Percentiles rank a stretch among this genome's conserved stretches.
Conservation (phyloP, 1,140 invertebrate species). For the Capitella teleta region DNA sequence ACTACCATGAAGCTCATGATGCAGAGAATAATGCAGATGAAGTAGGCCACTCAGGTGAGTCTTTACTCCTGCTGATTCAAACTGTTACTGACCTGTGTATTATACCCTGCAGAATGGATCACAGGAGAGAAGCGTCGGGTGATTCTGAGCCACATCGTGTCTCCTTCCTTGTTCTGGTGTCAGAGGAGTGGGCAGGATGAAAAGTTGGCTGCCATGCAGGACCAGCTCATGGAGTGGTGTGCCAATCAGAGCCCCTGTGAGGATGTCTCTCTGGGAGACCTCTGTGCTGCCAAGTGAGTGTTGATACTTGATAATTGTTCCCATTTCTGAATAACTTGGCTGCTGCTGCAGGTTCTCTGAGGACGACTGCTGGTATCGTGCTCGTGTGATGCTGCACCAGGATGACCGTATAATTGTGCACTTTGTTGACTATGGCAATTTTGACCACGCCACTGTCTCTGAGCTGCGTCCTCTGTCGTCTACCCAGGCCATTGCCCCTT, state of each 20-base stretch:
- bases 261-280: background rate
- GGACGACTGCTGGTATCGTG: constrained; percentile 1
- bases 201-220: background rate
- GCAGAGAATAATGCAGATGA: no score
- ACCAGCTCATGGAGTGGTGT: background rate
- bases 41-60: no score
- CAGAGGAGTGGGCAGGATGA: background rate
- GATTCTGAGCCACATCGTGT: no score
- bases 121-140: no score
- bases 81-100: no score
- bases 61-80: no score
- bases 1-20: background rate
- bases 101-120: no score
- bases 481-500: no score
- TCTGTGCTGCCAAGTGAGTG: background rate
- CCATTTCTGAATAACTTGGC: background rate
- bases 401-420: background rate
- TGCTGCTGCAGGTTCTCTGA: background rate
- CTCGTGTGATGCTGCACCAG: background rate
- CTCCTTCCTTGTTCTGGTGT: background rate
- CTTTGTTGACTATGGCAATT: background rate
- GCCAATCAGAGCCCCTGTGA: background rate
- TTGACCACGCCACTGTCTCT: background rate
- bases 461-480: no score
- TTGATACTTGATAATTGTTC: background rate